A percentile compares a stretch with the other conserved stretches of the same genome.
Evolutionary conservation across 2,113 vertebrate species (phyloP).

Genomic region (Macquaria ambigua): DNA sequence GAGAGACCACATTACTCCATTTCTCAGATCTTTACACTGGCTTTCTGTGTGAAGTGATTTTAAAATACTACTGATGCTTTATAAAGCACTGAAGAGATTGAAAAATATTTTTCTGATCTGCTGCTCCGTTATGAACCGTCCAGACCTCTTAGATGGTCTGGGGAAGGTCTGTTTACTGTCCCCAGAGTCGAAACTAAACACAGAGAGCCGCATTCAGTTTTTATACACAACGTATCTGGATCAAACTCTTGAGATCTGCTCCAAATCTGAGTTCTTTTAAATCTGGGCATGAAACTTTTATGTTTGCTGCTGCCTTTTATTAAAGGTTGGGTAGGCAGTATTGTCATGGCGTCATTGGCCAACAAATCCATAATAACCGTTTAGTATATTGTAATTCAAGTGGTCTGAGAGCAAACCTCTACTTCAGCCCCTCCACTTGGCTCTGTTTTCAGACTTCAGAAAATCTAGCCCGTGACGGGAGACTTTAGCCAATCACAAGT

Average conservation of each 20-base stretch:
- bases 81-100: background rate
- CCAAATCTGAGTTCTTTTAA: background rate
- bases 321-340: background rate
- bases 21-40: background rate
- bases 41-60: background rate
- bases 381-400: too few species aligned
- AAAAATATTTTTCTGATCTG: background rate
- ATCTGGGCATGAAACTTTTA: background rate
- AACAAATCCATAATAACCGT: too few species aligned
- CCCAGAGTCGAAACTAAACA: background rate
- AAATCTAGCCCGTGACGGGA: too few species aligned
- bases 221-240: background rate
- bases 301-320: background rate
- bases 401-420: too few species aligned
- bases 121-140: background rate
- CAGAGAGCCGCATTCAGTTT: background rate
- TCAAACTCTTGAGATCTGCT: background rate
- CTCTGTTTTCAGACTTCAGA: too few species aligned
- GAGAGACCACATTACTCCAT: background rate
- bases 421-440: too few species aligned
- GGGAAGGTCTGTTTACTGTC: background rate
- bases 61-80: background rate
- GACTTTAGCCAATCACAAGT: too few species aligned
- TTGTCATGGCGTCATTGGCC: too few species aligned
- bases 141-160: background rate